Percentiles rank a stretch among this genome's conserved stretches.
Conservation (phyloP, 2,888 invertebrate genomes). For the Sthenelais limicola region DNA sequence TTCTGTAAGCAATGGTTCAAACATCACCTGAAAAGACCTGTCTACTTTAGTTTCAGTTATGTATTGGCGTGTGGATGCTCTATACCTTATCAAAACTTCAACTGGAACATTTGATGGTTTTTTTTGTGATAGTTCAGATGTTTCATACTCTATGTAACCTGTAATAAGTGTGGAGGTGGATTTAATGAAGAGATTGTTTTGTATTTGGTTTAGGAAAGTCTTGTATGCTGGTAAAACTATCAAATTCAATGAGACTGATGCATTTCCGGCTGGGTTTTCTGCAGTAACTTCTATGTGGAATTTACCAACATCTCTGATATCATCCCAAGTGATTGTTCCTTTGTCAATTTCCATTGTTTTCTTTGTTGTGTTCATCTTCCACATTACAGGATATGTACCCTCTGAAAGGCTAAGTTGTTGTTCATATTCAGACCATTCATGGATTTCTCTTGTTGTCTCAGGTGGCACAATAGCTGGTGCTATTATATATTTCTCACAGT, state of each 20-base stretch:
- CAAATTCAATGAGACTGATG: background rate
- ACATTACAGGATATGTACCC: slow-evolving; percentile 7
- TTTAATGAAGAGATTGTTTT: background rate
- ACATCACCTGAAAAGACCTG: background rate
- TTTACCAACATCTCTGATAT: too few species aligned
- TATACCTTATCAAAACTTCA: slow-evolving; percentile 1
- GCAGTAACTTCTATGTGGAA: background rate
- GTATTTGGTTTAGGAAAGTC: background rate
- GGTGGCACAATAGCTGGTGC: slow-evolving; percentile 12
- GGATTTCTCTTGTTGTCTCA: background rate
- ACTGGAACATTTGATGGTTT: slow-evolving; percentile 1
- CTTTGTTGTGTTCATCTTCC: too few species aligned
- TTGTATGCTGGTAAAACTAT: slow-evolving; percentile 9
- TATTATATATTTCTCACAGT: slow-evolving; percentile 44
- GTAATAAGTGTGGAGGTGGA: background rate
- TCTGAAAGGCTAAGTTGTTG: background rate
- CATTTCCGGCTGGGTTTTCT: background rate
- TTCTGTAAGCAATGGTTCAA: background rate
- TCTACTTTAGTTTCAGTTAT: slow-evolving; percentile 1
- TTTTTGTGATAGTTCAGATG: background rate
- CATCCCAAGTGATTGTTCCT: too few species aligned
- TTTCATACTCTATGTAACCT: slow-evolving; percentile 2
- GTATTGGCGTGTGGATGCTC: background rate
- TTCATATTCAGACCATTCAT: too few species aligned
- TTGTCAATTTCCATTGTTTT: too few species aligned